Conservation (phyloP, 2,113 vertebrate species). For the Columba janthina region DNA sequence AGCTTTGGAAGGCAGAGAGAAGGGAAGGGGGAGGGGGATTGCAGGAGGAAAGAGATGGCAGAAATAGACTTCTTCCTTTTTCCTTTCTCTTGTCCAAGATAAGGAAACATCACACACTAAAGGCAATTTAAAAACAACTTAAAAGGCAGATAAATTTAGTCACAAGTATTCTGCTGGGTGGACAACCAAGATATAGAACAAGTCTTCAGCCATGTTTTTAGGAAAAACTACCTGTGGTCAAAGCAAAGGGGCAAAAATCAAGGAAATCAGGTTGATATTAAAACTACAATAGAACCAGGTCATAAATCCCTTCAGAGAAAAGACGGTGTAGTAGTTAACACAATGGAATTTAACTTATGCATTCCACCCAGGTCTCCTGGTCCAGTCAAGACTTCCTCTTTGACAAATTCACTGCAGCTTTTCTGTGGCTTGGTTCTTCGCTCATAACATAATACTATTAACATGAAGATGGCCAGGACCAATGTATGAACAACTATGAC, state of each 20-base stretch:
- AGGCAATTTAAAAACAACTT: slow-evolving; percentile 54
- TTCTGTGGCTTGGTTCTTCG: neutral
- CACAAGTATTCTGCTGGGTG: neutral
- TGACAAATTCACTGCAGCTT: neutral
- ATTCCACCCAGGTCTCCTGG: neutral
- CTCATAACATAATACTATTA: neutral
- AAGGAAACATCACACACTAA: slow-evolving; percentile 58
- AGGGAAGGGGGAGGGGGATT: slow-evolving; percentile 37
- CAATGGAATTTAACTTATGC: neutral
- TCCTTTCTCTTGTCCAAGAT: slow-evolving; percentile 55
- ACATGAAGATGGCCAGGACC: neutral
- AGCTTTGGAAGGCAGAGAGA: slow-evolving; percentile 44
- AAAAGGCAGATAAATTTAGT: slow-evolving; percentile 68
- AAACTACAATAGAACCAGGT: neutral
- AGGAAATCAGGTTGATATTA: neutral
- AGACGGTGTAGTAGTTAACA: neutral
- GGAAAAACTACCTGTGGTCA: neutral
- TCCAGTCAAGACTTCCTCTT: neutral
- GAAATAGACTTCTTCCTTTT: slow-evolving; percentile 69
- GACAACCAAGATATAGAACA: neutral
- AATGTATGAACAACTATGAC: fast-evolving
- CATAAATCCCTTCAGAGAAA: neutral
- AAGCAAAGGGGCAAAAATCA: neutral
- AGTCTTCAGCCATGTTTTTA: neutral
- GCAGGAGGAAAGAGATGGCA: slow-evolving; percentile 51